Conservation (phyloP, 2,888 invertebrate genomes). For the Dryobotodes eremita region DNA sequence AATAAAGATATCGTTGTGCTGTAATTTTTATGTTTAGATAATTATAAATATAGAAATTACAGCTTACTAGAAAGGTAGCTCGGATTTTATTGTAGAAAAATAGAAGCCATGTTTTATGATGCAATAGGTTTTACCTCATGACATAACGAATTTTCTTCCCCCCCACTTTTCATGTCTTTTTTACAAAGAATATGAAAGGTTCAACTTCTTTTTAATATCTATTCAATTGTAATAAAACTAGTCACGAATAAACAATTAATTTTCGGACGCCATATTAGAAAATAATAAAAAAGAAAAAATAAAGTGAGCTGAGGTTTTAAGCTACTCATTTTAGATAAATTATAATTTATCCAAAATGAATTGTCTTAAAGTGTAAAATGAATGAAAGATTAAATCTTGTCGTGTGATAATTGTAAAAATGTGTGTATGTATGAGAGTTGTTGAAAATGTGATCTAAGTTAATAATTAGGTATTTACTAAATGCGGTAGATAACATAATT, state of each 20-base stretch:
- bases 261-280: conserved; percentile 78
- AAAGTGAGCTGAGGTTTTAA: conserved; percentile 45
- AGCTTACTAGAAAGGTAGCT: conserved; percentile 19
- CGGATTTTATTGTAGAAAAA: conserved; percentile 47
- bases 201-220: conserved; percentile 54
- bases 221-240: conserved; percentile 79
- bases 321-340: conserved; percentile 30
- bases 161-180: conserved; percentile 79
- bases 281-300: conserved; percentile 66
- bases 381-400: conserved; percentile 74
- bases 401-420: conserved; percentile 81
- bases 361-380: conserved; percentile 51
- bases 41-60: conserved; percentile 26
- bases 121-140: conserved; percentile 72
- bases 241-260: conserved; percentile 78
- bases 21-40: conserved; percentile 31
- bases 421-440: conserved; percentile 78
- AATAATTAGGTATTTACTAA: conserved; percentile 77
- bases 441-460: conserved; percentile 86
- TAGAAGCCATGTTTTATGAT: conserved; percentile 48
- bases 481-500: conserved; percentile 56
- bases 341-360: conserved; percentile 42
- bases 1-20: conserved; percentile 14
- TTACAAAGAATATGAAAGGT: conserved; percentile 75
- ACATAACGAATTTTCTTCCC: conserved; percentile 68